Percentiles rank a stretch among this genome's conserved stretches.
Conservation (phyloP, 1,140 invertebrate genomes). For the Bombus superbus region DNA sequence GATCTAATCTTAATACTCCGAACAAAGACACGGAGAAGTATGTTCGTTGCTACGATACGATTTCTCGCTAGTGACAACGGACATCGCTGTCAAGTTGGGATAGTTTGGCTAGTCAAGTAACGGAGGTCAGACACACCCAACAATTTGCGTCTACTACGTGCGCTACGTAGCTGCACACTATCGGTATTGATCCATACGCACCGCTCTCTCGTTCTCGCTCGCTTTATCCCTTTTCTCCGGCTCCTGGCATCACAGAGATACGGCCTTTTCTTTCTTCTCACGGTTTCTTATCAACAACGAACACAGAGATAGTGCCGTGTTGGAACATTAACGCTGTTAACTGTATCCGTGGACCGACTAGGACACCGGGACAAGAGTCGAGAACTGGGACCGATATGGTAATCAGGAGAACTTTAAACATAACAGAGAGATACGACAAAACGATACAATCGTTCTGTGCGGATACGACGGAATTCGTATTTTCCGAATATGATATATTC, state of each 20-base stretch:
- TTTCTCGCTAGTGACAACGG: neutral
- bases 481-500: no score
- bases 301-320: no score
- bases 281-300: neutral
- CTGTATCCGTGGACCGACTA: no score
- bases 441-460: no score
- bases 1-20: no score
- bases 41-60: neutral
- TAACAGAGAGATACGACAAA: no score
- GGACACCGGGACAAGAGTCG: no score
- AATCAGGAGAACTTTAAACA: no score
- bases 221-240: neutral
- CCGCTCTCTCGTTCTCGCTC: conserved; percentile 37
- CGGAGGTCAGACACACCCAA: conserved; percentile 66
- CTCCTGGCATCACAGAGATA: neutral
- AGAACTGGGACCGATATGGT: no score
- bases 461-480: no score
- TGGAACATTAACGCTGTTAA: no score
- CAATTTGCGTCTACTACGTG: conserved; percentile 58
- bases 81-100: neutral
- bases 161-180: conserved; percentile 65
- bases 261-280: neutral
- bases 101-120: neutral
- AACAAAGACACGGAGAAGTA: neutral
- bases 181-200: conserved; percentile 73